Evolutionary conservation across 2,113 vertebrate genomes (phyloP).

Genomic region (Chloroceryle aenea): DNA sequence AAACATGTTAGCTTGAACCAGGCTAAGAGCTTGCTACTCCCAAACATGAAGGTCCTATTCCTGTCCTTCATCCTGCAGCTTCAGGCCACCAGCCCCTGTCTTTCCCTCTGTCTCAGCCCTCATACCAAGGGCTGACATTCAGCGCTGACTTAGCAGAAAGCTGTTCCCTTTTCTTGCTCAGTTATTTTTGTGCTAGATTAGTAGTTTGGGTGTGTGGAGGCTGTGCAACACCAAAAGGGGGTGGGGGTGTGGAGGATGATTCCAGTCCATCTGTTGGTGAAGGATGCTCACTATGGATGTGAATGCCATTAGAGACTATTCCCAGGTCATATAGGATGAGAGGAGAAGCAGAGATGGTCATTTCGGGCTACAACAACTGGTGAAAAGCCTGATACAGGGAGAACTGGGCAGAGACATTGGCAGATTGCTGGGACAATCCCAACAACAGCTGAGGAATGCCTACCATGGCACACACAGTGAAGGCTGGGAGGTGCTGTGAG

Average conservation of each 20-base stretch:
- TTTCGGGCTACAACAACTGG: background rate
- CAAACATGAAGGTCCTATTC: background rate
- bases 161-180: background rate
- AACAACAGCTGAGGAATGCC: background rate
- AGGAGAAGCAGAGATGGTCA: background rate
- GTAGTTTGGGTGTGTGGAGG: background rate
- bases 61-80: background rate
- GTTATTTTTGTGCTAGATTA: conserved; percentile 1
- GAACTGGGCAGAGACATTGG: background rate
- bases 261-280: background rate
- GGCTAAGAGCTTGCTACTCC: background rate
- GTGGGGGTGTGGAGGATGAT: background rate
- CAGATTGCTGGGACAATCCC: background rate
- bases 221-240: background rate
- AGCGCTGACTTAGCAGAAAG: background rate
- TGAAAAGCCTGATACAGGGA: background rate
- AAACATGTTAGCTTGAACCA: background rate
- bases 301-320: background rate
- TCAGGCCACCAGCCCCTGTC: background rate
- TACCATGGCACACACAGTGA: background rate
- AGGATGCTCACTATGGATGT: background rate
- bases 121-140: background rate
- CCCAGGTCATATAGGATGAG: background rate
- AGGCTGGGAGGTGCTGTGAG: background rate
- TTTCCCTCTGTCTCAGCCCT: background rate